Percentiles rank a stretch among this genome's conserved stretches.
phyloP scores from a whole-genome alignment of 2,888 invertebrate genomes.

The Patella depressa region DNA sequence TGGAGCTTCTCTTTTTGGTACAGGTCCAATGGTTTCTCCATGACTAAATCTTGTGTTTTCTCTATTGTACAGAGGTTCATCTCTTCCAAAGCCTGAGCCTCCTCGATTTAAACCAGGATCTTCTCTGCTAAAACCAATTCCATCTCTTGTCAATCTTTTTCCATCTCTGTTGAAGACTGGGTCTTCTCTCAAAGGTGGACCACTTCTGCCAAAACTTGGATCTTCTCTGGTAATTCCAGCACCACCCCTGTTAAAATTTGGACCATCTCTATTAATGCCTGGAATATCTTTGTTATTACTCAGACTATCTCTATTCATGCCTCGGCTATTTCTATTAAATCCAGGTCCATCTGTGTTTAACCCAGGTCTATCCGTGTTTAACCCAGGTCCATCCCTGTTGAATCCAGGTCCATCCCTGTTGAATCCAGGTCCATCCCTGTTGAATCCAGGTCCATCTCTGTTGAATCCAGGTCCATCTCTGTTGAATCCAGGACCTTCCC shows the following conservation, averaged over 20 bases:
- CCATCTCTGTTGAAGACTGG: neutral
- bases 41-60: neutral
- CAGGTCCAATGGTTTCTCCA: neutral
- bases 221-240: conserved; percentile 17
- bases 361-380: neutral
- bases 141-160: neutral
- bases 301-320: neutral
- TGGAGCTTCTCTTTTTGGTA: neutral
- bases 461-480: neutral
- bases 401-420: neutral
- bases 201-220: conserved; percentile 4
- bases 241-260: neutral
- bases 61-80: neutral
- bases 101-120: conserved; percentile 1
- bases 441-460: neutral
- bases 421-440: neutral
- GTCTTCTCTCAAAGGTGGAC: neutral
- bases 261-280: neutral
- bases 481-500: neutral
- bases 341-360: neutral
- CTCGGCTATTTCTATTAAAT: neutral
- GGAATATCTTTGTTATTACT: neutral
- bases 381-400: neutral
- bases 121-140: neutral
- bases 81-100: neutral